Conservation (phyloP, 2,888 invertebrate species). For the Thera obeliscata region DNA sequence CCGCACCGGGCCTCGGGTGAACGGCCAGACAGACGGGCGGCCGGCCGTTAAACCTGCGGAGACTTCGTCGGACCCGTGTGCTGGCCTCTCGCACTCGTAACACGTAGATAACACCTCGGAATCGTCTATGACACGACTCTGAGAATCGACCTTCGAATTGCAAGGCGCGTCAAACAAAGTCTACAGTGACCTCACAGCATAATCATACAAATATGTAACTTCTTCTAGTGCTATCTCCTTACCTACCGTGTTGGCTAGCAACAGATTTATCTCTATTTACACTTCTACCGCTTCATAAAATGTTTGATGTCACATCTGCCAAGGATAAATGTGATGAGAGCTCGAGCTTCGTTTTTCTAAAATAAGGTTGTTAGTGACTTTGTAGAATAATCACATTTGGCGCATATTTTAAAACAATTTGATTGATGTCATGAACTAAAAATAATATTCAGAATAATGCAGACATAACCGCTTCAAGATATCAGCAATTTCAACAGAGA, state of each 20-base stretch:
- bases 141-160: constrained; percentile 31
- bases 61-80: constrained; percentile 63
- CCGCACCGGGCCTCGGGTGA: constrained; percentile 81
- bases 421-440: constrained; percentile 39
- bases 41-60: constrained; percentile 82
- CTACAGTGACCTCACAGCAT: constrained; percentile 9
- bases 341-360: constrained; percentile 2
- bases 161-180: constrained; percentile 10
- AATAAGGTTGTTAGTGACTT: neutral
- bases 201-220: constrained; percentile 5
- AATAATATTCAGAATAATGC: constrained; percentile 6
- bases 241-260: constrained; percentile 10
- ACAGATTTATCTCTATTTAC: constrained; percentile 14
- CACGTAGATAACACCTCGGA: constrained; percentile 48
- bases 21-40: constrained; percentile 82
- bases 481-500: neutral
- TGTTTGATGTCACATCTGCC: constrained; percentile 4
- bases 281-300: constrained; percentile 9
- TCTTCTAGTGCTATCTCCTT: constrained; percentile 1
- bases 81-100: constrained; percentile 58
- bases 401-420: constrained; percentile 41
- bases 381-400: neutral
- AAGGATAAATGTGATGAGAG: constrained; percentile 9
- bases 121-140: constrained; percentile 32
- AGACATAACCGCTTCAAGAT: constrained; percentile 16